Percentiles rank a stretch among this genome's conserved stretches.
Conservation (phyloP, 1,140 invertebrate species). For the Sycophaga agraensis region DNA sequence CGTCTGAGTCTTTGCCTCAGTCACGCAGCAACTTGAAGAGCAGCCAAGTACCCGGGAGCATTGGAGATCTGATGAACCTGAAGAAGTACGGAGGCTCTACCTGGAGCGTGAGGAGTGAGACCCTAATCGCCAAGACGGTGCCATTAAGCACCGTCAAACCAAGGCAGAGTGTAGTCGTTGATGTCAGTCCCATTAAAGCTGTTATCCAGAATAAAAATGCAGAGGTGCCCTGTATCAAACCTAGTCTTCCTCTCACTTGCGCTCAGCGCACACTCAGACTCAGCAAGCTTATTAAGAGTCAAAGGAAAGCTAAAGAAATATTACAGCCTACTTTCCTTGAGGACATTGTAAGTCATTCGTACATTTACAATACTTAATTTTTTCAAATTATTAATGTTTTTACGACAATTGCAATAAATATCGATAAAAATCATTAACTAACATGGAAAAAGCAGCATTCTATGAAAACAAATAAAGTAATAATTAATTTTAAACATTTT, state of each 20-base stretch:
- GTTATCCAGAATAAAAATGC: slow-evolving; percentile 48
- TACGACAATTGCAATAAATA: too few species aligned
- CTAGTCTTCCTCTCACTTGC: slow-evolving; percentile 57
- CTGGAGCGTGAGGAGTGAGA: slow-evolving; percentile 67
- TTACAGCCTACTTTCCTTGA: slow-evolving; percentile 31
- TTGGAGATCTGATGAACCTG: slow-evolving; percentile 77
- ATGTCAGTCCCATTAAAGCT: slow-evolving; percentile 43
- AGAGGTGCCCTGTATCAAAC: too few species aligned
- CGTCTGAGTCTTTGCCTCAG: slow-evolving; percentile 57
- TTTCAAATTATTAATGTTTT: too few species aligned
- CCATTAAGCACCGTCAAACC: slow-evolving; percentile 71
- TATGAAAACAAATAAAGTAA: too few species aligned
- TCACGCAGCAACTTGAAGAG: slow-evolving; percentile 52
- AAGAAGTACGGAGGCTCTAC: slow-evolving; percentile 70
- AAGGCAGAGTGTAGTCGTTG: slow-evolving; percentile 49
- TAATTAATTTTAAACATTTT: too few species aligned
- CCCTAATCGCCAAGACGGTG: slow-evolving; percentile 68
- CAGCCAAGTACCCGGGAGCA: slow-evolving; percentile 65
- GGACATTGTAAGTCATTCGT: slow-evolving; percentile 36
- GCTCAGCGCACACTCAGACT: slow-evolving; percentile 68
- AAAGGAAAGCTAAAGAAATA: slow-evolving; percentile 41
- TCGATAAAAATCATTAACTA: too few species aligned
- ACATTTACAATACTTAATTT: too few species aligned
- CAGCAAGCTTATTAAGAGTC: slow-evolving; percentile 63
- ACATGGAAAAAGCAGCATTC: too few species aligned